Conservation (phyloP, 2,797 vertebrate genomes). For the Anguilla obscura region DNA sequence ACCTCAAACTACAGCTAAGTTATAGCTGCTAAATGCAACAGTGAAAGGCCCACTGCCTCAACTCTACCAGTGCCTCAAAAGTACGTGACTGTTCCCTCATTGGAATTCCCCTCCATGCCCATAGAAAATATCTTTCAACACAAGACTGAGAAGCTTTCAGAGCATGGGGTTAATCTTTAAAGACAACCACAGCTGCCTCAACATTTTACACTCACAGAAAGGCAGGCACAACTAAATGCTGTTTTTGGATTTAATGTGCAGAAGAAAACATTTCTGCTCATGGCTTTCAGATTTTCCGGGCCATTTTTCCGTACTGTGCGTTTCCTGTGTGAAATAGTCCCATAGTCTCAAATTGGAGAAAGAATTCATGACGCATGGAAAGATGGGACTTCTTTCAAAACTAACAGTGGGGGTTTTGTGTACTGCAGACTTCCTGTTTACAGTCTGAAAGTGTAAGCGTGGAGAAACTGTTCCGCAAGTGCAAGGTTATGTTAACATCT, state of each 20-base stretch:
- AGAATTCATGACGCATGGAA: slow-evolving; percentile 28
- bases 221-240: neutral
- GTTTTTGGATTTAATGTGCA: neutral
- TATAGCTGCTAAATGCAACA: slow-evolving; percentile 6
- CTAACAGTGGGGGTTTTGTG: slow-evolving; percentile 34
- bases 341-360: slow-evolving; percentile 24
- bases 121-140: neutral
- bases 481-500: neutral
- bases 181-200: neutral
- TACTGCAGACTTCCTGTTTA: slow-evolving; percentile 28
- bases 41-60: neutral
- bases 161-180: neutral
- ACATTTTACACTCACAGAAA: neutral
- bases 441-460: slow-evolving; percentile 21
- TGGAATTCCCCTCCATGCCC: slow-evolving; percentile 19
- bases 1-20: slow-evolving; percentile 25
- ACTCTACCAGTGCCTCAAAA: neutral
- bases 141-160: neutral
- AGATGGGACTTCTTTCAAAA: slow-evolving; percentile 27
- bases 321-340: slow-evolving; percentile 29
- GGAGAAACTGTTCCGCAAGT: neutral
- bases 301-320: neutral
- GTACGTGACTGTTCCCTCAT: neutral
- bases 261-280: neutral
- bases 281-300: neutral